Conservation (phyloP, 2,113 vertebrate species). For the Phasianus colchicus region DNA sequence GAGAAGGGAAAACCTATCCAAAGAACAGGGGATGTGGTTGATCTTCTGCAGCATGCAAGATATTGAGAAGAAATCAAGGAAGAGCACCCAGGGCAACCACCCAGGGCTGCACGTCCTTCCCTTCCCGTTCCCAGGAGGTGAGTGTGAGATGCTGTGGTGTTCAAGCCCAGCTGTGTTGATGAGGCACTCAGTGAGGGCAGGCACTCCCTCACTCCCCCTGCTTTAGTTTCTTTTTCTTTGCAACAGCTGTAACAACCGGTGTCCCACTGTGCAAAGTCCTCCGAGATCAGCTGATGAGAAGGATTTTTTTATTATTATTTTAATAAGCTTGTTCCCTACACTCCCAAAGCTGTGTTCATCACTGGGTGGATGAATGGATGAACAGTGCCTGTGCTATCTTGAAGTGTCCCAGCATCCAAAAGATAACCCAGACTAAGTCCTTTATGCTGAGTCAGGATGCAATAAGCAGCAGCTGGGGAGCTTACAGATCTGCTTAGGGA, state of each 20-base stretch:
- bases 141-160: not conserved
- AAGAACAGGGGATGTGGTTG: not conserved
- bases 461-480: not conserved
- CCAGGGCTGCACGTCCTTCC: accelerated
- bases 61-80: not conserved
- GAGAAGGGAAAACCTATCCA: not conserved
- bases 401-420: not conserved
- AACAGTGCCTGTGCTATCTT: not conserved
- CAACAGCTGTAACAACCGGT: not conserved
- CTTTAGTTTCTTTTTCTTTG: not conserved
- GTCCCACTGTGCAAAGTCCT: not conserved
- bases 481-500: not conserved
- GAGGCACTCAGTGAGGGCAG: not conserved
- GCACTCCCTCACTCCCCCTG: not conserved
- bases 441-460: not conserved
- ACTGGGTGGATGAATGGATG: not conserved
- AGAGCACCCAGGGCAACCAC: not conserved
- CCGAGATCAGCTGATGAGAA: not conserved
- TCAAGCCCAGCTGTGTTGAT: not conserved
- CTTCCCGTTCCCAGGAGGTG: not conserved
- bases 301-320: not conserved
- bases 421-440: not conserved
- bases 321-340: not conserved
- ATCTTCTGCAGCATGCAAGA: not conserved
- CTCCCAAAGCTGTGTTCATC: not conserved